Evolutionary conservation across 2,113 vertebrate species (phyloP), one percentile per base, ranked within the genome.

Genomic region (Chascanopsetta lugubris): DNA sequence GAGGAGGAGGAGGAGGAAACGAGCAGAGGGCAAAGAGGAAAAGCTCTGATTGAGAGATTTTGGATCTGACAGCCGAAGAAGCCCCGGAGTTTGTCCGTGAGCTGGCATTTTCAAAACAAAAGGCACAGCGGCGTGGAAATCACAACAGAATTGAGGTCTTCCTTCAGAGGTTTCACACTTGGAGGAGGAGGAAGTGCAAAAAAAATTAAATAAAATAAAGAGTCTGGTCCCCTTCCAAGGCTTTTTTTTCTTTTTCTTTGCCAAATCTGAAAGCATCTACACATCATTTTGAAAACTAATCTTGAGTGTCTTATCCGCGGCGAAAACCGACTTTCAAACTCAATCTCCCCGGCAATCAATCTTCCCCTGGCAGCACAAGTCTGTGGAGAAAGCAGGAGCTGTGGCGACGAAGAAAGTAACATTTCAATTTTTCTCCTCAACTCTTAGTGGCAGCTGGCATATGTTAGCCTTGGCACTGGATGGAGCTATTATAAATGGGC

Each of bases 231-330:
- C 53, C 12, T 47, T 80, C 77, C 84, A 84, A 30, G 77, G 29
- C 57, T 75, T 81, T 79, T 56, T 66, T 48, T 55, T 77, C 32
- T 54, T 75, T 81, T 79, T 56, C 64, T 48, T 55, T 77, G 82
- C 77, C 80, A 88, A 82, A 87, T 80, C 71, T 62, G 62, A 83
- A 72, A 70, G 68, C 80, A 87, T 89, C 83, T 76, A 74, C 79
- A 82, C 74, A 85, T 83, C 67, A 83, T 86, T 86, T 85, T 85
- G 62, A 85, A 83, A 88, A 79, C 63, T 87, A 85, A 91, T 87
- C 80, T 76, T 64, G 77, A 86, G 66, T 69, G 61, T 63, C 72
- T 82, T 79, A 83, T 72, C 75, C 86, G 78, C 24, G 30, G 68
- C 70, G 67, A 85, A 79, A 87, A 83, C 72, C 27, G 48, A 82